Evolutionary conservation across 2,797 vertebrate genomes (phyloP).

Genomic region (Triplophysa bombifrons): DNA sequence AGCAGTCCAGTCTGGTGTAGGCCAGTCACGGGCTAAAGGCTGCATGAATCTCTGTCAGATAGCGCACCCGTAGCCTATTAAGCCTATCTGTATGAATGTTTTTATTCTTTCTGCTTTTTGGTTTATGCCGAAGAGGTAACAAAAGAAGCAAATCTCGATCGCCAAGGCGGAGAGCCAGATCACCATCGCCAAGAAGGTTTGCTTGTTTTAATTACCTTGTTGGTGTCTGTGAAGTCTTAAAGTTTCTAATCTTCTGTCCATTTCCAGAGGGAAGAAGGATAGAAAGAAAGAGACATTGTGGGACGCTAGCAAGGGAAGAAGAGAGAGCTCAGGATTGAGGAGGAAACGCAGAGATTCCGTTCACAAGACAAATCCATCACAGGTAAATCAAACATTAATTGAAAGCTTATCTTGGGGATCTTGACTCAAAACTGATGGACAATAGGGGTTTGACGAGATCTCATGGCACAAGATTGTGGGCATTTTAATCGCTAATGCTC

Average conservation of each 20-base stretch:
- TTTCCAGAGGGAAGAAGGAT: slow-evolving; percentile 86
- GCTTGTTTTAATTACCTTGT: not conserved
- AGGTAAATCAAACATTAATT: slow-evolving; percentile 68
- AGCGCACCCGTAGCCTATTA: no score
- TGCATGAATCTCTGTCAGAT: no score
- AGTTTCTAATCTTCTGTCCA: not conserved
- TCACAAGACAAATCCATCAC: slow-evolving; percentile 64
- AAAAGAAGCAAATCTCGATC: slow-evolving; percentile 86
- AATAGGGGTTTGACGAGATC: no score
- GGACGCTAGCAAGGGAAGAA: slow-evolving; percentile 82
- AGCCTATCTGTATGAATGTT: no score
- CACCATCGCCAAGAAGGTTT: slow-evolving; percentile 87
- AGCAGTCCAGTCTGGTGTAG: no score
- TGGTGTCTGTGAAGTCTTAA: not conserved
- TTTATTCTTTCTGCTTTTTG: not conserved
- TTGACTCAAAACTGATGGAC: no score
- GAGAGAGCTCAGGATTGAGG: slow-evolving; percentile 81
- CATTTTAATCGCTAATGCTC: no score
- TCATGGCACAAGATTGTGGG: no score
- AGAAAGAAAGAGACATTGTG: slow-evolving; percentile 80
- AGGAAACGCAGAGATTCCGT: slow-evolving; percentile 88
- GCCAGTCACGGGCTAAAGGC: no score
- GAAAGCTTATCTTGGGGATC: no score
- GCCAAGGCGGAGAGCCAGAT: slow-evolving; percentile 80
- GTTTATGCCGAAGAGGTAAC: slow-evolving; percentile 75